Conservation (phyloP, 2,113 vertebrate species). For the Stigmatopora nigra region DNA sequence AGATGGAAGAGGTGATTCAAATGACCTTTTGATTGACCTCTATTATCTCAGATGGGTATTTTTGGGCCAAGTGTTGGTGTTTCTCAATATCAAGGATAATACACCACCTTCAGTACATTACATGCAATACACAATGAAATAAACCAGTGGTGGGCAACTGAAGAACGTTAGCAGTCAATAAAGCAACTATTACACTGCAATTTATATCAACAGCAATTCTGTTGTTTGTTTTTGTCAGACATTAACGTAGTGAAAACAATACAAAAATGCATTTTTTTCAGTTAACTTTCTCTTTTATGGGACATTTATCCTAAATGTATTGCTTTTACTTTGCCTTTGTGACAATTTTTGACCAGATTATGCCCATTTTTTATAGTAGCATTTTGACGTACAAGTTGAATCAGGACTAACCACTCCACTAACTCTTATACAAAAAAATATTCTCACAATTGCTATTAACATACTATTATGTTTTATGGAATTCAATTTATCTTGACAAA, state of each 20-base stretch:
- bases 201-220: background rate
- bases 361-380: background rate
- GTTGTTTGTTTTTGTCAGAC: background rate
- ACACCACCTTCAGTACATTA: background rate
- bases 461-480: no score
- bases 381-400: background rate
- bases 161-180: background rate
- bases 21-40: constrained; percentile 28
- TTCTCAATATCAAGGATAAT: constrained; percentile 1
- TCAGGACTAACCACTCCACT: background rate
- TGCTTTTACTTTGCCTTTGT: background rate
- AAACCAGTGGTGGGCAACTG: background rate
- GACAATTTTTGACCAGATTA: background rate
- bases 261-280: background rate
- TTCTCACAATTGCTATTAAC: no score
- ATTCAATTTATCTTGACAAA: no score
- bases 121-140: background rate
- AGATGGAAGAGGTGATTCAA: constrained; percentile 37
- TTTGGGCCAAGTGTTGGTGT: constrained; percentile 29
- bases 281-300: background rate
- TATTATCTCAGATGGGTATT: constrained; percentile 26
- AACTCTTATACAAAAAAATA: background rate
- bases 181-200: background rate
- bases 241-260: background rate
- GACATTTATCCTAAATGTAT: background rate